Percentiles rank a stretch among this genome's conserved stretches.
Conservation (phyloP, 2,888 invertebrate species). For the Thera obeliscata region DNA sequence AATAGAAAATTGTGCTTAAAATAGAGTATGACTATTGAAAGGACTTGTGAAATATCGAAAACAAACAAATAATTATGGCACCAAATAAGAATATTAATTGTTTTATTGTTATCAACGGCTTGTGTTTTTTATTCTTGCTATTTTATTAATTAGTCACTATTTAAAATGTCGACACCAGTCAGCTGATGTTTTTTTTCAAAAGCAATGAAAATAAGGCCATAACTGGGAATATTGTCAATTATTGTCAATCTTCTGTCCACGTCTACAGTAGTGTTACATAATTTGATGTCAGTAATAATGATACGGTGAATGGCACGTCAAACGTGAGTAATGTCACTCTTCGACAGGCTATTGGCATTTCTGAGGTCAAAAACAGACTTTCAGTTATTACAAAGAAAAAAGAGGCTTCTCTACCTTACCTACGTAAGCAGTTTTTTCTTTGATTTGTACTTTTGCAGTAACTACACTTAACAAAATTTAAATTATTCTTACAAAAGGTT, state of each 20-base stretch:
- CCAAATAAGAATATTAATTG: no score
- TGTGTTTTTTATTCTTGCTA: neutral
- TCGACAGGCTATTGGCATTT: constrained; percentile 4
- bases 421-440: no score
- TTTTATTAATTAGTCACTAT: neutral
- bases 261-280: neutral
- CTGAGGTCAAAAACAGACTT: neutral
- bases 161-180: no score
- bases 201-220: neutral
- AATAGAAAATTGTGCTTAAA: neutral
- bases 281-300: constrained; percentile 17
- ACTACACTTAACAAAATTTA: no score
- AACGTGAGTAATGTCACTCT: constrained; percentile 6
- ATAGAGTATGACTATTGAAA: neutral
- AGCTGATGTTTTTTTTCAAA: no score
- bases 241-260: constrained; percentile 16
- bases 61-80: no score
- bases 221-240: constrained; percentile 6
- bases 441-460: no score
- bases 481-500: no score
- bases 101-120: neutral
- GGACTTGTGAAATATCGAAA: neutral
- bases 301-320: constrained; percentile 12
- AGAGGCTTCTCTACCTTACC: no score
- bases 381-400: neutral